Evolutionary conservation across 2,113 vertebrate genomes (phyloP), one percentile per base, ranked within the genome.

Genomic region (Calyptommatus sinebrachiatus): DNA sequence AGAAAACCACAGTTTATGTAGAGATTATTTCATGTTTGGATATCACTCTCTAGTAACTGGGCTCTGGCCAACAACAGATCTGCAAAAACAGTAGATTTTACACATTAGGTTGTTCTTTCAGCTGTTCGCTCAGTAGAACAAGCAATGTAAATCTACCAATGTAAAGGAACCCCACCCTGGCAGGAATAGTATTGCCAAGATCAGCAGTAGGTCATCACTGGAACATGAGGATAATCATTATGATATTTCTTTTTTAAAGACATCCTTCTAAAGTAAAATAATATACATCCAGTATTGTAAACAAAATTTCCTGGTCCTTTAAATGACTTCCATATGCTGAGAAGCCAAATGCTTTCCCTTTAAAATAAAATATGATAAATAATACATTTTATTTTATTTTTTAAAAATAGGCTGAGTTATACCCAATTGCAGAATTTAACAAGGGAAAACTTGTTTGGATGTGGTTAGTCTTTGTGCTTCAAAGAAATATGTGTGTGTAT

Each of bases 21-120:
- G 89, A 93, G 92, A 94, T 94, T 92, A 92, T 94, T 92, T 94
- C 89, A 90, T 93, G 93, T 93, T 94, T 94, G 91, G 88, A 81
- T 93, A 92, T 92, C 83, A 85, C 89, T 93, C 91, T 91, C 8
- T 12, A 89, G 88, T 88, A 90, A 91, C 91, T 94, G 92, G 91
- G 90, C 85, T 81, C 73, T 60, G 91, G 85, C 90, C 93, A 94
- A 88, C 66, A 84, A 73, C 71, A 92, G 84, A 92, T 78, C 86
- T 91, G 77, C 86, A 88, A 92, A 92, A 93, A 92, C 85, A 94
- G 86, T 89, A 93, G 88, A 91, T 89, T 93, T 94, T 91, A 83
- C 78, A 90, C 85, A 87, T 93, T 90, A 83, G 35, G 69, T 78
- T 63, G 78, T 82, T 90, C 89, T 89, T 65, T 86, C 76, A 86